Percentiles rank a stretch among this genome's conserved stretches.
Conservation (phyloP, 2,797 vertebrate species). For the Phalanger gymnotis region DNA sequence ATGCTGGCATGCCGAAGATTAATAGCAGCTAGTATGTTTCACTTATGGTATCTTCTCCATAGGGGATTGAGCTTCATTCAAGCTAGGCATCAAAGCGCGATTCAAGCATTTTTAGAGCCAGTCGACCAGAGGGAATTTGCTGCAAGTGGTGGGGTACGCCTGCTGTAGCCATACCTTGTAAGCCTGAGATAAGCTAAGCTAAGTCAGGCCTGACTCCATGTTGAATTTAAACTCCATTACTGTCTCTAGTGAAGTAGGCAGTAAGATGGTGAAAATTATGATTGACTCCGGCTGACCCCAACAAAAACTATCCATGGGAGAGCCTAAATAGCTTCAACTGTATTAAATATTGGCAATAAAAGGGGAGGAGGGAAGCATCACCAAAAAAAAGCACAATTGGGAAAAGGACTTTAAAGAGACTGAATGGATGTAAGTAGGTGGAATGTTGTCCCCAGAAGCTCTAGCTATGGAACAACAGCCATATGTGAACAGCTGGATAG, state of each 20-base stretch:
- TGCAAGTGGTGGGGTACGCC: neutral
- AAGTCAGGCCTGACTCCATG: conserved; percentile 17
- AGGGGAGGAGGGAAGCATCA: neutral
- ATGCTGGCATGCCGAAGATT: neutral
- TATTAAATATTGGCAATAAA: neutral
- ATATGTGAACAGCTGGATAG: neutral
- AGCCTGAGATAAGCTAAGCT: conserved; percentile 31
- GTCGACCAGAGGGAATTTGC: conserved; percentile 40
- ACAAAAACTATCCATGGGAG: neutral
- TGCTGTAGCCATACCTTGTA: conserved; percentile 17
- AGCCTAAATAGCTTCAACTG: neutral
- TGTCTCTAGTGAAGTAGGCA: neutral
- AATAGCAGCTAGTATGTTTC: conserved; percentile 7
- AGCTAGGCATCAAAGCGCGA: neutral
- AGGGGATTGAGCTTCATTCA: conserved; percentile 34
- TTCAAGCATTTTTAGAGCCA: conserved; percentile 30
- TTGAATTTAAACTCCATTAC: neutral
- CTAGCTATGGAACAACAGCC: neutral
- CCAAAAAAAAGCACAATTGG: neutral
- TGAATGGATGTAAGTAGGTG: neutral
- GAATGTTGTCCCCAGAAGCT: neutral
- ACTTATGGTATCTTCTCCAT: conserved; percentile 32
- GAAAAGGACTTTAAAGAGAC: neutral
- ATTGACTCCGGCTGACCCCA: conserved; percentile 41
- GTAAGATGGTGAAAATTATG: neutral